Conservation (phyloP, 2,797 vertebrate species). For the Fistularia tabacaria region DNA sequence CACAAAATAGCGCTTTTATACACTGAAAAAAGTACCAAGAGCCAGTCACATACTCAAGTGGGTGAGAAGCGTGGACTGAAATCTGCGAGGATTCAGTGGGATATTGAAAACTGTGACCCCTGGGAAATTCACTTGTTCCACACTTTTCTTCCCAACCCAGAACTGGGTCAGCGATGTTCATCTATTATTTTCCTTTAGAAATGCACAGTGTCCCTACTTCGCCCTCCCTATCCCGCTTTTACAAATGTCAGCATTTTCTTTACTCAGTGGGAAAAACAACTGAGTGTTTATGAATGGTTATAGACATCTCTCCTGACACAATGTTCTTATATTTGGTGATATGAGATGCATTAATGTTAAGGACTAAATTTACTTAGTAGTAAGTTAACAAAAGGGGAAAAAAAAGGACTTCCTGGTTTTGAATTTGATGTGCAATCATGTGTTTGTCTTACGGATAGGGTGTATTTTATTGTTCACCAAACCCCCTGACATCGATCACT, state of each 20-base stretch:
- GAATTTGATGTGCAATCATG: neutral
- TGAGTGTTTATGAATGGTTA: slow-evolving; percentile 42
- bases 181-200: slow-evolving; percentile 33
- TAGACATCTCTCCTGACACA: slow-evolving; percentile 50
- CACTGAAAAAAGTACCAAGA: no score
- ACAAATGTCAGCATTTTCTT: slow-evolving; percentile 39
- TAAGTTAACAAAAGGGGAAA: slow-evolving; percentile 2
- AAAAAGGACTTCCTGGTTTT: neutral
- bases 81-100: slow-evolving; percentile 13
- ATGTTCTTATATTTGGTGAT: slow-evolving; percentile 50
- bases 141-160: neutral
- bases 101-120: slow-evolving; percentile 51
- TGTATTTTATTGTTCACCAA: slow-evolving; percentile 7
- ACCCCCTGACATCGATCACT: slow-evolving; percentile 38
- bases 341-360: slow-evolving; percentile 14
- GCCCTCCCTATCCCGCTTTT: slow-evolving; percentile 29
- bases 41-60: no score
- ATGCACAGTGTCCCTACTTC: slow-evolving; percentile 20
- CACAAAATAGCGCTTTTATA: no score
- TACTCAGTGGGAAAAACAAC: slow-evolving; percentile 55
- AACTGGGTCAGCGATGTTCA: slow-evolving; percentile 50
- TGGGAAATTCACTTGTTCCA: slow-evolving; percentile 22
- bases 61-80: no score
- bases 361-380: slow-evolving; percentile 9
- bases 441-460: slow-evolving; percentile 1